Percentiles rank a stretch among this genome's conserved stretches.
These are phyloP conservation scores for Brienomyrus longianalis DNA, from an alignment of 2,113 vertebrate species.

Conservation along the genomic window DNA sequence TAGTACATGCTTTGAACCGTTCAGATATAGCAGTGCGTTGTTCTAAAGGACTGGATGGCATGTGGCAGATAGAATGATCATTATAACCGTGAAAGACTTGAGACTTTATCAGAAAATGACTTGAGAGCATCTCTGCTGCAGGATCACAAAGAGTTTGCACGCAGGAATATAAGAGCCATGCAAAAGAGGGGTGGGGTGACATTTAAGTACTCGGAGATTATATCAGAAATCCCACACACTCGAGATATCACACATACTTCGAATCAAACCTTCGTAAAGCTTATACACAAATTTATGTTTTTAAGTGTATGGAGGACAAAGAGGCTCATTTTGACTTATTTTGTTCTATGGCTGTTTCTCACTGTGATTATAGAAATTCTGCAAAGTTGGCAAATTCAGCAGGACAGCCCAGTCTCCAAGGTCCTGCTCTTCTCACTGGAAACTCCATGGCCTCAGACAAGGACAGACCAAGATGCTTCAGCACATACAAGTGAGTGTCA, in stretches of 20 bases:
- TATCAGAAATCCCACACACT: background rate
- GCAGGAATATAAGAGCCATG: background rate
- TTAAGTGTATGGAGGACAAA: background rate
- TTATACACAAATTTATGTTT: background rate
- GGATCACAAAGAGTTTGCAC: background rate
- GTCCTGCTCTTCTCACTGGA: conserved; percentile 69
- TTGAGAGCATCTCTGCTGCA: background rate
- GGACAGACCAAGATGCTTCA: background rate
- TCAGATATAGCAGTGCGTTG: background rate
- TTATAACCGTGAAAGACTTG: background rate
- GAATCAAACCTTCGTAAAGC: background rate
- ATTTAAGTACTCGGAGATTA: background rate
- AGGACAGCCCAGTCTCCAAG: conserved; percentile 78
- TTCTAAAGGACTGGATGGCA: background rate
- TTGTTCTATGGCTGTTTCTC: background rate
- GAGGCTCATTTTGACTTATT: background rate
- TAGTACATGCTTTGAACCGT: background rate
- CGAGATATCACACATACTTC: background rate
- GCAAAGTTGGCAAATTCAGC: conserved; percentile 76
- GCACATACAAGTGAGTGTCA: background rate
- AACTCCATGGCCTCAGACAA: conserved; percentile 23
- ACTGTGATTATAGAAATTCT: conserved; percentile 56
- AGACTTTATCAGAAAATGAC: background rate
- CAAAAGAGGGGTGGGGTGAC: background rate
- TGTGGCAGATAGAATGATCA: background rate